A percentile compares a stretch with the other conserved stretches of the same genome.
Conservation (phyloP, 2,888 invertebrate species). For the Calameuta pallipes region DNA sequence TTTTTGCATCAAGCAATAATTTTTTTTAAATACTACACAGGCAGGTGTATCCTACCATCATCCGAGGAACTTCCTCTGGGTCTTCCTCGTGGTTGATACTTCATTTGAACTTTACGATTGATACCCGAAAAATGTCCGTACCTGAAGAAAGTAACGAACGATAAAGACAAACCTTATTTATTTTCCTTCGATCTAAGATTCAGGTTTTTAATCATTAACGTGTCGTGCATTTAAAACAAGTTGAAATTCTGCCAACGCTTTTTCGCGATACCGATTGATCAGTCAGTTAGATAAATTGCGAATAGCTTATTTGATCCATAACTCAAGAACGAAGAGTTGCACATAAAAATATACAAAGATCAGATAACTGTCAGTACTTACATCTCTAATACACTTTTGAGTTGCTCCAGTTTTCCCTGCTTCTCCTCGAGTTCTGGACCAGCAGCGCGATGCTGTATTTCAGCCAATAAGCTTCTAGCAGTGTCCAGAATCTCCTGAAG, state of each 20-base stretch:
- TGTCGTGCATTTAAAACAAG: background rate
- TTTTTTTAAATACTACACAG: background rate
- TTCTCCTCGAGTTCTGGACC: constrained; percentile 97
- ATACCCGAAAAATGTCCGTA: constrained; percentile 99
- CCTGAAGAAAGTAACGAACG: constrained; percentile 69
- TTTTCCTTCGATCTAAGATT: background rate
- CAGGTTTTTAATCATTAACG: constrained; percentile 8
- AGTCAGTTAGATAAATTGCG: background rate
- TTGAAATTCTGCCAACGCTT: too few species aligned
- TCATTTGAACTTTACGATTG: constrained; percentile 99
- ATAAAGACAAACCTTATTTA: constrained; percentile 9
- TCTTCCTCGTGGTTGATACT: constrained; percentile 96
- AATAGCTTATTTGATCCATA: background rate
- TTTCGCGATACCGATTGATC: background rate
- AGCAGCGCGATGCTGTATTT: constrained; percentile 88
- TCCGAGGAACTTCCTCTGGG: constrained; percentile 93
- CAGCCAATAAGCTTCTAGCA: constrained; percentile 87
- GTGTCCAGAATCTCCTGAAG: constrained; percentile 98
- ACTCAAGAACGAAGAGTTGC: too few species aligned
- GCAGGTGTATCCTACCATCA: constrained; percentile 75
- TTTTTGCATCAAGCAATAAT: background rate
- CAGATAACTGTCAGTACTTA: constrained; percentile 66
- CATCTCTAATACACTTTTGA: constrained; percentile 99
- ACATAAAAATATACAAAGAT: constrained; percentile 18
- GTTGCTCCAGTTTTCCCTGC: constrained; percentile 95